phyloP scores from a whole-genome alignment of 2,888 invertebrate species.

The Bibio marci region DNA sequence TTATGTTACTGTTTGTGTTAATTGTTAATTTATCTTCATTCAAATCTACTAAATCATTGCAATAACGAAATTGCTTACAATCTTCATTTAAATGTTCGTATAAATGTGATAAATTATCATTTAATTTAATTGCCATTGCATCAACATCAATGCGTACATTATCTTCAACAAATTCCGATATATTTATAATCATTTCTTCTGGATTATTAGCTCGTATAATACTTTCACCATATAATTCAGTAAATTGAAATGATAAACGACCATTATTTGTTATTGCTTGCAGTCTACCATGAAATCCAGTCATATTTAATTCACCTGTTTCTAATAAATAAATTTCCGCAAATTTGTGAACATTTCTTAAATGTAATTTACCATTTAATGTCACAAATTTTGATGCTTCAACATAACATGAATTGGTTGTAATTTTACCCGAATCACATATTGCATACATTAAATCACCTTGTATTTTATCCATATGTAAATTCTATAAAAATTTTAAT shows the following conservation, averaged over 20 bases:
- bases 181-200: constrained; percentile 19
- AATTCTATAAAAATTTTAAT: constrained; percentile 15
- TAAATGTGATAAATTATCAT: constrained; percentile 18
- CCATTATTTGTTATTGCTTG: constrained; percentile 20
- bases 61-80: constrained; percentile 16
- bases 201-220: constrained; percentile 18
- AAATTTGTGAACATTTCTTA: constrained; percentile 25
- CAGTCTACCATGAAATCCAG: constrained; percentile 19
- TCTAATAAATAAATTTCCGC: constrained; percentile 18
- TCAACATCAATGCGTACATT: constrained; percentile 17
- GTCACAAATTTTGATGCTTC: constrained; percentile 23
- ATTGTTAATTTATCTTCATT: constrained; percentile 16
- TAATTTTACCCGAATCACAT: constrained; percentile 19
- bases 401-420: constrained; percentile 23
- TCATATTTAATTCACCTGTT: constrained; percentile 22
- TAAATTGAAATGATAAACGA: constrained; percentile 22
- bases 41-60: constrained; percentile 14
- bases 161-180: constrained; percentile 24
- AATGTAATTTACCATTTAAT: constrained; percentile 17
- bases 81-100: constrained; percentile 16
- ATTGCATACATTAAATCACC: constrained; percentile 20
- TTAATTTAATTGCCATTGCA: constrained; percentile 17
- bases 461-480: constrained; percentile 21
- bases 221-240: constrained; percentile 21
- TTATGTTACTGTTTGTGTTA: constrained; percentile 16